phyloP scores from a whole-genome alignment of 2,888 invertebrate genomes.

The Diloba caeruleocephala region DNA sequence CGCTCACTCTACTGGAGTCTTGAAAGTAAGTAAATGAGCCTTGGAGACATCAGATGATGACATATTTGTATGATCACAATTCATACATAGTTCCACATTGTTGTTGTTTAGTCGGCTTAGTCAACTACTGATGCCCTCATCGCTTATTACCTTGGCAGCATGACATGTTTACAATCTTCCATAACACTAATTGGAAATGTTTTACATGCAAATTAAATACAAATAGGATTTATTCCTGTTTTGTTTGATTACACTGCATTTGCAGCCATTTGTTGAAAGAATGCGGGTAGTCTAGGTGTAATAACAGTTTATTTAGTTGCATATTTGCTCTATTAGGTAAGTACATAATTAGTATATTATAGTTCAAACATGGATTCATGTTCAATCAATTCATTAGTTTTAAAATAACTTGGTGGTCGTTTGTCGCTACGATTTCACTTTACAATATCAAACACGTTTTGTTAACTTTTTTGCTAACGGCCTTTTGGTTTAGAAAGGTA shows the following conservation, averaged over 20 bases:
- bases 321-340: slow-evolving; percentile 30
- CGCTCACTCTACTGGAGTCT: too few relatives aligned
- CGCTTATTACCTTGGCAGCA: slow-evolving; percentile 46
- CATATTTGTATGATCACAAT: slow-evolving; percentile 19
- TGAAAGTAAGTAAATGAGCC: too few relatives aligned
- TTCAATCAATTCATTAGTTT: slow-evolving; percentile 25
- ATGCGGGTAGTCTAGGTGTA: slow-evolving; percentile 17
- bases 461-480: slow-evolving; percentile 30
- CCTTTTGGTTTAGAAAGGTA: slow-evolving; percentile 64
- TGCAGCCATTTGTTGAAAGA: neutral
- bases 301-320: slow-evolving; percentile 12
- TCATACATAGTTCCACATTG: slow-evolving; percentile 28
- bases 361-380: slow-evolving; percentile 31
- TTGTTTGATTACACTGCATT: slow-evolving; percentile 11
- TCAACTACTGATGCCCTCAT: slow-evolving; percentile 47
- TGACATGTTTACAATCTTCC: slow-evolving; percentile 48
- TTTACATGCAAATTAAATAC: slow-evolving; percentile 35
- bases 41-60: neutral
- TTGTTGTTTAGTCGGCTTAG: slow-evolving; percentile 44
- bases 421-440: slow-evolving; percentile 54
- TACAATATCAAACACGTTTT: slow-evolving; percentile 50
- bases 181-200: slow-evolving; percentile 36
- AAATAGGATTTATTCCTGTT: slow-evolving; percentile 26
- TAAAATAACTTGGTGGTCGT: slow-evolving; percentile 22
- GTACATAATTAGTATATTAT: slow-evolving; percentile 22